Evolutionary conservation across 2,888 invertebrate species (phyloP).

Genomic region (Mantis religiosa): DNA sequence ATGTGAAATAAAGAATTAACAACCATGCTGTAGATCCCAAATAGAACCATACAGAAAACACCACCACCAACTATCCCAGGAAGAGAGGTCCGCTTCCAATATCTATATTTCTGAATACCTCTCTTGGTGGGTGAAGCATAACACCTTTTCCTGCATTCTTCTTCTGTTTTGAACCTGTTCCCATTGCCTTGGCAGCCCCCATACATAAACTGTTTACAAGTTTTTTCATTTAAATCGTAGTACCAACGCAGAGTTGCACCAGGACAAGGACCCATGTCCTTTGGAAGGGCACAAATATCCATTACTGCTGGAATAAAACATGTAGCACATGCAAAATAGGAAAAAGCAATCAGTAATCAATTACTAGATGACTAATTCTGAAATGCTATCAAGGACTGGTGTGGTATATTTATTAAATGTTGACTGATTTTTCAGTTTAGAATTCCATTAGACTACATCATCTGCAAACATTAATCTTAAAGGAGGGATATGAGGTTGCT

Average conservation of each 20-base stretch:
- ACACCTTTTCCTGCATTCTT: conserved; percentile 43
- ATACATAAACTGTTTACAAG: conserved; percentile 50
- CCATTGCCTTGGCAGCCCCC: conserved; percentile 50
- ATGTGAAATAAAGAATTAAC: neutral
- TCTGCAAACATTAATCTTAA: too few relatives aligned
- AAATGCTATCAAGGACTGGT: too few relatives aligned
- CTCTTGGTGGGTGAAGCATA: conserved; percentile 30
- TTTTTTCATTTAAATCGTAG: conserved; percentile 45
- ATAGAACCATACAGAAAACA: neutral
- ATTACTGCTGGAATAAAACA: conserved; percentile 30
- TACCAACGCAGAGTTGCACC: conserved; percentile 49
- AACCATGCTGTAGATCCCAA: neutral
- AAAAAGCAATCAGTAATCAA: neutral
- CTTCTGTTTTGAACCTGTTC: conserved; percentile 45
- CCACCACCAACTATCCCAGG: neutral
- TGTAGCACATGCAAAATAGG: neutral
- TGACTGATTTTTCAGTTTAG: too few relatives aligned
- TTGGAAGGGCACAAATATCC: conserved; percentile 41
- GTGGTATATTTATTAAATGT: too few relatives aligned
- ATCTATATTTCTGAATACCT: conserved; percentile 23
- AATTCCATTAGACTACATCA: too few relatives aligned
- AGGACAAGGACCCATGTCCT: conserved; percentile 45
- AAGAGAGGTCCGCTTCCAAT: neutral
- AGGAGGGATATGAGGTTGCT: too few relatives aligned
- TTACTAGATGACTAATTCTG: too few relatives aligned